Base-by-base conservation (phyloP, 1,140 invertebrate genomes). In the Drosophila burlai region DNA sequence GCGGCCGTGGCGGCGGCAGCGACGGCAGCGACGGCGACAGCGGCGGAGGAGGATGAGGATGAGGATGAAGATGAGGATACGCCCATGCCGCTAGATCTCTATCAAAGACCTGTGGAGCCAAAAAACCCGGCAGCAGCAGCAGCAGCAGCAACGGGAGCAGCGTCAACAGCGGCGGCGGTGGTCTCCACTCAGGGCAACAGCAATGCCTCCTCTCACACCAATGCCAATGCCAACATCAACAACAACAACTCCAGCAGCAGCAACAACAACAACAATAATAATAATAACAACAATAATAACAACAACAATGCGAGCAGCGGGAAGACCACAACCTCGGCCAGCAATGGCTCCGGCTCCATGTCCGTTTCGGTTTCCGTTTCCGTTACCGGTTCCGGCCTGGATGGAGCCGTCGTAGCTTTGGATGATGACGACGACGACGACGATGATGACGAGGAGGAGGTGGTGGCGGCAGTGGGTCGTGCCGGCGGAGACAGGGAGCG, bases 21-120 rank as follows among this genome's bases (percentile, higher is more conserved):
- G 13, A n/a, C 50, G 18, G 13, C 31, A 13, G 31, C 18, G 31
- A 18, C 50, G 18, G 26, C 21, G 4, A 7, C 36, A 3, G 36
- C 4, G 1, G 13, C 11, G 36, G 62, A 80, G 8, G 64, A 76
- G 21, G 64, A 75, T 15, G 69, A 75, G 8, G 68, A 76, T 10
- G 80, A 83, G 46, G 83, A 87, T 8, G 76, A 80, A 31, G 84
- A 87, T 34, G 81, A 89, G 46, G 86, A 91, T 42, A 79, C 90
- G 71, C 83, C 91, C 47, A 81, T 84, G 76, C 90, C 92, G 57
- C 60, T 93, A 79, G 92, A 93, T 91, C 84, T 93, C 84, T 93
- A 93, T 79, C 92, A 93, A 79, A 80, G 92, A 76, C 90, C 83
- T 50, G 69, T 64, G 18, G 83, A 80, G 59, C 40, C 59, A 60